Percentiles rank a stretch among this genome's conserved stretches.
These are phyloP conservation scores for Emydoidea blandingii DNA, from an alignment of 2,797 vertebrate species.

Conservation along the genomic window DNA sequence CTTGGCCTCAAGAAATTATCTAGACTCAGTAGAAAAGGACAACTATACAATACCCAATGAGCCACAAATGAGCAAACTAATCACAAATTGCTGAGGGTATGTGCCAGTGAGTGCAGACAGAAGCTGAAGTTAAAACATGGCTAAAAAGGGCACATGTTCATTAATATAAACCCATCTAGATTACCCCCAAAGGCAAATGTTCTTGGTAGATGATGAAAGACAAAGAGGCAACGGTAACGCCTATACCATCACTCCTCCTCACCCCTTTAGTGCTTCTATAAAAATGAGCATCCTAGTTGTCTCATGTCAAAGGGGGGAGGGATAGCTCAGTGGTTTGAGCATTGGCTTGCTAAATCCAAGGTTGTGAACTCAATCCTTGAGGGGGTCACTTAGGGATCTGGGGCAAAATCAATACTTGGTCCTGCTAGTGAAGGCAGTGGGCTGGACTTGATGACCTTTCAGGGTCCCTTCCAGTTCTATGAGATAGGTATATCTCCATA, in stretches of 20 bases:
- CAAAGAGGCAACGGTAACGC: constrained; percentile 9
- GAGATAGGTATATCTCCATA: too few relatives aligned
- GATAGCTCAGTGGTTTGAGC: too few relatives aligned
- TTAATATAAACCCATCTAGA: constrained; percentile 46
- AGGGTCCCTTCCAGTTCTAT: too few relatives aligned
- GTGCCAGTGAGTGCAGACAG: constrained; percentile 24
- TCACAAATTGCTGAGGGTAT: constrained; percentile 9
- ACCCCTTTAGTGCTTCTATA: not conserved
- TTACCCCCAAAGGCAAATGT: not conserved
- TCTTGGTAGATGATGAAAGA: constrained; percentile 45
- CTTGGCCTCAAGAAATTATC: not conserved
- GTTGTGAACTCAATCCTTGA: too few relatives aligned
- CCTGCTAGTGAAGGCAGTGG: too few relatives aligned
- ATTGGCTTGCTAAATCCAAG: too few relatives aligned
- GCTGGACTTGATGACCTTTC: too few relatives aligned
- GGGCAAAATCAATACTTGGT: too few relatives aligned
- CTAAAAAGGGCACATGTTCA: constrained; percentile 44
- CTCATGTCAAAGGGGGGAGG: not conserved
- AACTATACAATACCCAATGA: not conserved
- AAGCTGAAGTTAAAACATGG: constrained; percentile 25
- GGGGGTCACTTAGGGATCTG: too few relatives aligned
- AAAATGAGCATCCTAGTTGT: constrained; percentile 14
- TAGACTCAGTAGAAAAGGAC: not conserved
- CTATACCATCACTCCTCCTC: not conserved
- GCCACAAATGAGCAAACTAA: constrained; percentile 17